These are phyloP conservation scores for Trichogramma pretiosum DNA, from an alignment of 1,140 invertebrate species.

Conservation along the genomic window DNA sequence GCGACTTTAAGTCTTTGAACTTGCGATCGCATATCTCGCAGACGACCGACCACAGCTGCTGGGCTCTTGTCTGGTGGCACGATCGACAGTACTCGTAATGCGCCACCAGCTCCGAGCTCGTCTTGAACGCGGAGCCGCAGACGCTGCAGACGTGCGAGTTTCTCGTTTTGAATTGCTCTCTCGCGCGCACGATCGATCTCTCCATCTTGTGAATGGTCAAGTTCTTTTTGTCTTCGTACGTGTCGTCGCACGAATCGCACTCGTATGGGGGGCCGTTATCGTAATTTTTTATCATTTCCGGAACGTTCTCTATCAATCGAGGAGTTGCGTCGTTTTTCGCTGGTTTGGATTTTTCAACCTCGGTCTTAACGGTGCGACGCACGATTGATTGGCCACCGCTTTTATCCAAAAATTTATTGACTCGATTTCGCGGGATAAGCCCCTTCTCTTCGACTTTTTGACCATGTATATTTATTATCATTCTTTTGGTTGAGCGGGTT, in stretches of 20 bases:
- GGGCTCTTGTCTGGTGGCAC: not conserved
- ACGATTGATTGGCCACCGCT: too few relatives aligned
- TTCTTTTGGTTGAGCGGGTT: too few relatives aligned
- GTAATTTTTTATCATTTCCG: not conserved
- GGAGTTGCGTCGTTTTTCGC: too few relatives aligned
- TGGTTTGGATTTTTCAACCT: too few relatives aligned
- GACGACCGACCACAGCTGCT: too few relatives aligned
- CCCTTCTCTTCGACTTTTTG: too few relatives aligned
- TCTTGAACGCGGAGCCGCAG: not conserved
- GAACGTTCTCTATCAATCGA: too few relatives aligned
- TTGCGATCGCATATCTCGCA: conserved; percentile 27
- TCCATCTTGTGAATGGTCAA: conserved; percentile 27
- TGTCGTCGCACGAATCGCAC: conserved; percentile 29
- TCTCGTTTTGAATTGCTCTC: conserved; percentile 1
- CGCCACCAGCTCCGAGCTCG: conserved; percentile 43
- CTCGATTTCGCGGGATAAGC: too few relatives aligned
- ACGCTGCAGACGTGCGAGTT: not conserved
- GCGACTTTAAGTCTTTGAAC: conserved; percentile 32
- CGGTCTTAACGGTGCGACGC: too few relatives aligned
- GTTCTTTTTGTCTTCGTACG: conserved; percentile 15
- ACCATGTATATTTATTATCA: too few relatives aligned
- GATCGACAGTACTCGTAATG: not conserved
- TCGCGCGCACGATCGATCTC: conserved; percentile 22
- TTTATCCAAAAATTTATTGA: too few relatives aligned
- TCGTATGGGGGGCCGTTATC: conserved; percentile 28